Conservation (phyloP, 2,888 invertebrate species). For the Netelia melanura region DNA sequence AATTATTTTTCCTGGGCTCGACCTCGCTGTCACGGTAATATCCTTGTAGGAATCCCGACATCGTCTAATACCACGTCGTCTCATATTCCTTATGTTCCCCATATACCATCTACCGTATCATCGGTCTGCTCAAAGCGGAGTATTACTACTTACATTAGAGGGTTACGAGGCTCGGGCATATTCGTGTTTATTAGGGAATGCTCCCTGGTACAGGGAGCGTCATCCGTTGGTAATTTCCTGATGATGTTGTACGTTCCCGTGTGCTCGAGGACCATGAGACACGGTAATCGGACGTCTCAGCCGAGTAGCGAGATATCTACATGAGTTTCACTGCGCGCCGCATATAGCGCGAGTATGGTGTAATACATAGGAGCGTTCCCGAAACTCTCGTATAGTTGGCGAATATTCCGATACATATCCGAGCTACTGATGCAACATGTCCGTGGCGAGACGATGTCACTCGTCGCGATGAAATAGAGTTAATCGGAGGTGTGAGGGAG, state of each 20-base stretch:
- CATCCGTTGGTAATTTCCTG: neutral
- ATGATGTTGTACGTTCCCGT: neutral
- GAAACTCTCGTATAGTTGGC: neutral
- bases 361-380: slow-evolving; percentile 21
- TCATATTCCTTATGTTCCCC: neutral
- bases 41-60: neutral
- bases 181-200: slow-evolving; percentile 26
- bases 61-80: neutral
- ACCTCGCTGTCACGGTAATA: neutral
- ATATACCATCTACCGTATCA: neutral
- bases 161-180: neutral
- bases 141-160: slow-evolving; percentile 26
- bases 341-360: neutral
- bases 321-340: slow-evolving; percentile 8
- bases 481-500: neutral
- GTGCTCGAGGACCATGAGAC: slow-evolving; percentile 16
- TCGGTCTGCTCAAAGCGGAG: slow-evolving; percentile 6
- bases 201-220: neutral
- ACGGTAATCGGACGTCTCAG: slow-evolving; percentile 1
- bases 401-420: slow-evolving; percentile 39
- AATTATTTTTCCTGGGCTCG: neutral
- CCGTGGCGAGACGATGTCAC: slow-evolving; percentile 37
- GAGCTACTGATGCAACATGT: slow-evolving; percentile 42
- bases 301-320: slow-evolving; percentile 30
- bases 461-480: neutral